Evolutionary conservation across 2,888 invertebrate genomes (phyloP).

Genomic region (Germaria angustata): DNA sequence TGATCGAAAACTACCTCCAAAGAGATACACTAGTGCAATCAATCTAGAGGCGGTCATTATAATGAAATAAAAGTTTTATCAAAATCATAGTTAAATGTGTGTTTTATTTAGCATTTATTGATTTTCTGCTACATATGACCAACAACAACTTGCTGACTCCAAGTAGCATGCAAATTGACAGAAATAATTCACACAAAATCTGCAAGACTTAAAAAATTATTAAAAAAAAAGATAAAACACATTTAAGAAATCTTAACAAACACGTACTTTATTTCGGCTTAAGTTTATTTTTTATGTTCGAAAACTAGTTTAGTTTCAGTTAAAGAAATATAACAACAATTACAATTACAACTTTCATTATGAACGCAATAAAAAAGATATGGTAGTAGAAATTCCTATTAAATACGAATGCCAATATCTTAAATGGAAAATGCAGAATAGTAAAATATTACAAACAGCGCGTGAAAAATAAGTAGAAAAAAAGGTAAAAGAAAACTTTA

Average conservation of each 20-base stretch:
- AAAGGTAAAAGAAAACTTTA: background rate
- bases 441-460: constrained; percentile 8
- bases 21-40: too few relatives aligned
- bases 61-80: too few relatives aligned
- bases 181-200: background rate
- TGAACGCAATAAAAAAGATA: constrained; percentile 13
- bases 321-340: constrained; percentile 32
- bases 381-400: constrained; percentile 59
- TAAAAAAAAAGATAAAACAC: background rate
- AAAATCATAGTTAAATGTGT: too few relatives aligned
- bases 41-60: too few relatives aligned
- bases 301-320: constrained; percentile 45
- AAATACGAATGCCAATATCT: constrained; percentile 41
- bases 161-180: constrained; percentile 1
- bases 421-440: constrained; percentile 14
- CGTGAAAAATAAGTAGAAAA: background rate
- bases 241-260: constrained; percentile 38
- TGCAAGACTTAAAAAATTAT: too few relatives aligned
- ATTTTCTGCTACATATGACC: too few relatives aligned
- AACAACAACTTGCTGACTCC: background rate
- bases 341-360: constrained; percentile 23
- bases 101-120: too few relatives aligned
- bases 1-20: too few relatives aligned
- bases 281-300: background rate
- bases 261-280: constrained; percentile 25